Conservation (phyloP, 2,797 vertebrate species). For the Acanthurus tractus region DNA sequence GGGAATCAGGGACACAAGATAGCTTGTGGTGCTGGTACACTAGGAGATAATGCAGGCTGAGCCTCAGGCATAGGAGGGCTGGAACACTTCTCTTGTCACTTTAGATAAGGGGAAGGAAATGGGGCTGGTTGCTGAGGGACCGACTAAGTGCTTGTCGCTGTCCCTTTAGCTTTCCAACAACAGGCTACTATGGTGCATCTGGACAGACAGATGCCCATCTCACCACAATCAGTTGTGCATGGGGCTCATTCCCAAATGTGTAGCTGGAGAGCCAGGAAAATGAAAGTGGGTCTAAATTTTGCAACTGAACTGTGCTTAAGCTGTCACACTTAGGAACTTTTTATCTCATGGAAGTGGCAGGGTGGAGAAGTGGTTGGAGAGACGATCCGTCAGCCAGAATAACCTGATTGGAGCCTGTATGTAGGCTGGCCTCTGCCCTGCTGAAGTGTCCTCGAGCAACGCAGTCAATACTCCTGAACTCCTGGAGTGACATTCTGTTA, state of each 20-base stretch:
- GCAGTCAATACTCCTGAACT: not conserved
- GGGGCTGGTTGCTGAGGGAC: slow-evolving; percentile 79
- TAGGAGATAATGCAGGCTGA: slow-evolving; percentile 79
- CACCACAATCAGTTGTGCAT: slow-evolving; percentile 42
- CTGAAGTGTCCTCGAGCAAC: slow-evolving; percentile 29
- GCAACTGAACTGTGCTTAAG: slow-evolving; percentile 40
- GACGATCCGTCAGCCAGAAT: slow-evolving; percentile 44
- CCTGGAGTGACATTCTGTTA: not conserved
- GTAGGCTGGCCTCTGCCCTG: not conserved
- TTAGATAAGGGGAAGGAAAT: slow-evolving; percentile 83
- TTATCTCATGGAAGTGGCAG: slow-evolving; percentile 48
- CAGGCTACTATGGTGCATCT: slow-evolving; percentile 60
- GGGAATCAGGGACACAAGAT: slow-evolving; percentile 68
- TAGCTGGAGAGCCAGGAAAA: slow-evolving; percentile 39
- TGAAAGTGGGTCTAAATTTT: slow-evolving; percentile 59
- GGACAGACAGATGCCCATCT: slow-evolving; percentile 73
- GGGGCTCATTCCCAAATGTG: slow-evolving; percentile 56
- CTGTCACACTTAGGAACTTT: slow-evolving; percentile 43
- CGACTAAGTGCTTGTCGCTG: slow-evolving; percentile 81
- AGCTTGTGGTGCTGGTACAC: slow-evolving; percentile 66
- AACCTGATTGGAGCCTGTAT: not conserved
- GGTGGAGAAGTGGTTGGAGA: slow-evolving; percentile 26
- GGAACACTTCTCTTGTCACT: slow-evolving; percentile 82
- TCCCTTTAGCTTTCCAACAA: slow-evolving; percentile 75
- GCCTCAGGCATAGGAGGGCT: slow-evolving; percentile 74